These are phyloP conservation scores for Orchestes rusci DNA, from an alignment of 2,888 invertebrate genomes.

Conservation along the genomic window DNA sequence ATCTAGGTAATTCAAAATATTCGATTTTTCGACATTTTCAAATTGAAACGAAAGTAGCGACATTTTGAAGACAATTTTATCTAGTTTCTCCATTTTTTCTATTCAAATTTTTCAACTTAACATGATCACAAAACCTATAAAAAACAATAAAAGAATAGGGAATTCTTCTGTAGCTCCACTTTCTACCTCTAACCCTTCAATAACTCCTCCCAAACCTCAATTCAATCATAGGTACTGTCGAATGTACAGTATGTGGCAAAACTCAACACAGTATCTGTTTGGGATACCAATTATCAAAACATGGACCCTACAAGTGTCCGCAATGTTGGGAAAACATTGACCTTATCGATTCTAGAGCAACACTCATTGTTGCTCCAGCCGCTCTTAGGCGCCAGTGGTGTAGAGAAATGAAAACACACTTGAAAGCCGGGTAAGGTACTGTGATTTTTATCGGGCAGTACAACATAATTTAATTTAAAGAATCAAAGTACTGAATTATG, in stretches of 20 bases:
- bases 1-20: too few relatives aligned
- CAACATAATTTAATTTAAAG: constrained; percentile 18
- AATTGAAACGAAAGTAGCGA: too few relatives aligned
- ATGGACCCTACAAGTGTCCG: constrained; percentile 53
- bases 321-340: constrained; percentile 54
- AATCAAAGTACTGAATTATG: constrained; percentile 50
- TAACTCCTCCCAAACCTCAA: too few relatives aligned
- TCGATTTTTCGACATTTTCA: too few relatives aligned
- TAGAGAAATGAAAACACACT: constrained; percentile 60
- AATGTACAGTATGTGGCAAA: constrained; percentile 52
- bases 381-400: constrained; percentile 66
- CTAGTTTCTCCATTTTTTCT: too few relatives aligned
- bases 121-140: too few relatives aligned
- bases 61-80: too few relatives aligned
- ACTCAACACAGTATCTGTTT: constrained; percentile 61
- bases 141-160: too few relatives aligned
- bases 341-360: constrained; percentile 52
- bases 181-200: too few relatives aligned
- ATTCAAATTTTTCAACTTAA: too few relatives aligned
- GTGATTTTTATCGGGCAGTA: neutral
- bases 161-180: too few relatives aligned
- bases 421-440: constrained; percentile 38
- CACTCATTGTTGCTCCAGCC: constrained; percentile 64
- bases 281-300: constrained; percentile 40
- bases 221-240: constrained; percentile 17